phyloP scores from a whole-genome alignment of 1,140 invertebrate genomes.

The Musca domestica region DNA sequence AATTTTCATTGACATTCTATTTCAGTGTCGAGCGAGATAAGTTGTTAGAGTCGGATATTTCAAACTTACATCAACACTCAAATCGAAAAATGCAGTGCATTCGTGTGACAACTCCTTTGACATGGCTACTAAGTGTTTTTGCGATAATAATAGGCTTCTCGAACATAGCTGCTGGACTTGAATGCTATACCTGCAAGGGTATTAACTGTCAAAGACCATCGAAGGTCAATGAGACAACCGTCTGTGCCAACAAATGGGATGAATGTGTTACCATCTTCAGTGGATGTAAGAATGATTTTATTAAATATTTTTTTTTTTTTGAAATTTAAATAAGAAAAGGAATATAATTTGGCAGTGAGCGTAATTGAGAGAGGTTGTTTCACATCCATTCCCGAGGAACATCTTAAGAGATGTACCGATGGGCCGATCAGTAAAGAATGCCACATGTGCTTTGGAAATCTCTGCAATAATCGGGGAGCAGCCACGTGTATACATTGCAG shows the following conservation, averaged over 20 bases:
- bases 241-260: conserved; percentile 40
- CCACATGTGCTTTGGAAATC: conserved; percentile 36
- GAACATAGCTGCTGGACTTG: conserved; percentile 2
- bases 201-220: conserved; percentile 42
- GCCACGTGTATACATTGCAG: conserved; percentile 43
- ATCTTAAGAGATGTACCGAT: conserved; percentile 23
- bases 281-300: conserved; percentile 34
- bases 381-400: conserved; percentile 29
- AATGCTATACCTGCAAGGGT: conserved; percentile 44
- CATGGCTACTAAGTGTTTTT: too few relatives aligned
- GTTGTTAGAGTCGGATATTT: too few relatives aligned
- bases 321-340: too few relatives aligned
- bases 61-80: too few relatives aligned
- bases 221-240: conserved; percentile 28
- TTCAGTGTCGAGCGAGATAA: too few relatives aligned
- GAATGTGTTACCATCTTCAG: conserved; percentile 46
- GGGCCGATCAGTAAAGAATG: conserved; percentile 30
- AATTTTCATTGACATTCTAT: too few relatives aligned
- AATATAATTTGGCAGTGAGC: conserved; percentile 30
- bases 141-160: too few relatives aligned
- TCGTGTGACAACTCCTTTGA: too few relatives aligned
- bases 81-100: too few relatives aligned
- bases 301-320: too few relatives aligned
- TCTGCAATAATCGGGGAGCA: conserved; percentile 46
- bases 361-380: conserved; percentile 43